Evolutionary conservation across 1,140 invertebrate species (phyloP), one percentile per base, ranked within the genome.

Genomic region (Drosophila persimilis): DNA sequence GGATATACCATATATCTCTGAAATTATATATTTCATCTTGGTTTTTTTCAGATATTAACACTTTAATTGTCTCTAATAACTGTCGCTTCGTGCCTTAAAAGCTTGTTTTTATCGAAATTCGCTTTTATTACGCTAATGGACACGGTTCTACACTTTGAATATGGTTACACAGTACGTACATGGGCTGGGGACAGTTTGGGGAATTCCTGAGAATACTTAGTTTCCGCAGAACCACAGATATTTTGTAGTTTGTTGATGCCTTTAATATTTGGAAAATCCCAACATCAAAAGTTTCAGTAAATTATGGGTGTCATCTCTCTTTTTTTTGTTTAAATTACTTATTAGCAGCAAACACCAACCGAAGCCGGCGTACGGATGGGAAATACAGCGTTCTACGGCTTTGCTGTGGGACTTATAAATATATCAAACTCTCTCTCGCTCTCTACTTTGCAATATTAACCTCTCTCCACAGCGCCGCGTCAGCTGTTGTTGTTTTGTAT

Each of bases 51-150:
- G 62, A 79, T 71, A 71, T 84, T 85, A 77, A 35, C 66, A 77
- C 80, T 80, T 75, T 73, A 72, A 80, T 73, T 65, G 73, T 76
- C 59, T 51, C 47, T 53, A 58, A 65, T 43, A 55, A 54, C 26
- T 44, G 50, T 70, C 56, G 62, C 63, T 83, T 76, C 77, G 76
- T 78, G 77, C 45, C 51, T 80, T 24, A 48, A 60, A 39, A 55
- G 51, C 24, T 58, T 62, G 20, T 55, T 73, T 3, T 45, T 56
- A 56, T 56, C 54, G 13, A 41, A 17, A 31, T 56, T 46, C 24
- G 29, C 54, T 24, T 45, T 31, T 24, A 29, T 2, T 41, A 20
- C 9, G 2, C 17, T 29, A 44, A 60, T 60, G 58, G 51, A 47
- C 47, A 41, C 47, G 43, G 45, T 20, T 26, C 15, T 1, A 46